Evolutionary conservation across 2,888 invertebrate species (phyloP).

Genomic region (Drymonia ruficornis): DNA sequence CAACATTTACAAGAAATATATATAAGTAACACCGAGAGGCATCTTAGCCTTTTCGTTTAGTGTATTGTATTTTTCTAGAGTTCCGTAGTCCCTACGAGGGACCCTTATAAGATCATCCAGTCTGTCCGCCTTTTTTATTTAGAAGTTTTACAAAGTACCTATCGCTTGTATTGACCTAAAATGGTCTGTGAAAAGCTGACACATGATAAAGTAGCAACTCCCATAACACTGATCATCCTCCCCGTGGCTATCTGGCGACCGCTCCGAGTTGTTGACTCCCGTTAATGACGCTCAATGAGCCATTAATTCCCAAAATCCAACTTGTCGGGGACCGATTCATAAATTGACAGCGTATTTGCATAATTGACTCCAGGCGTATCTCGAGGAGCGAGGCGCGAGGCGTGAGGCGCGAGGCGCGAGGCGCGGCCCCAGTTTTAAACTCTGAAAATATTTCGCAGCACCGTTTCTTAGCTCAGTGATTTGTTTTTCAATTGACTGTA

Average conservation of each 20-base stretch:
- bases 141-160: too few relatives aligned
- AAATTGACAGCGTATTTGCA: constrained; percentile 48
- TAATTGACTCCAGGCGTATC: constrained; percentile 25
- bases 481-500: constrained; percentile 24
- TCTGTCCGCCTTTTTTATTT: too few relatives aligned
- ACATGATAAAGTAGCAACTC: constrained; percentile 1
- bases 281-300: constrained; percentile 18
- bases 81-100: too few relatives aligned
- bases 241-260: background rate
- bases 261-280: constrained; percentile 5
- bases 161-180: too few relatives aligned
- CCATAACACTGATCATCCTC: background rate
- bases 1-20: too few relatives aligned
- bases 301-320: constrained; percentile 7
- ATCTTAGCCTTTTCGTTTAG: too few relatives aligned
- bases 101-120: too few relatives aligned
- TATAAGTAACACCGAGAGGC: too few relatives aligned
- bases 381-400: background rate
- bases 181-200: too few relatives aligned
- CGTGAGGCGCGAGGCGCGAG: background rate
- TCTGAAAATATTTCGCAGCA: constrained; percentile 9
- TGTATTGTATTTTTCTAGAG: too few relatives aligned
- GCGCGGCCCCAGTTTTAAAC: background rate
- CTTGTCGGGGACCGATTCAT: constrained; percentile 17
- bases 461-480: constrained; percentile 11